A percentile compares a stretch with the other conserved stretches of the same genome.
Conservation (phyloP, 2,888 invertebrate genomes). For the Leptopterna dolabrata region DNA sequence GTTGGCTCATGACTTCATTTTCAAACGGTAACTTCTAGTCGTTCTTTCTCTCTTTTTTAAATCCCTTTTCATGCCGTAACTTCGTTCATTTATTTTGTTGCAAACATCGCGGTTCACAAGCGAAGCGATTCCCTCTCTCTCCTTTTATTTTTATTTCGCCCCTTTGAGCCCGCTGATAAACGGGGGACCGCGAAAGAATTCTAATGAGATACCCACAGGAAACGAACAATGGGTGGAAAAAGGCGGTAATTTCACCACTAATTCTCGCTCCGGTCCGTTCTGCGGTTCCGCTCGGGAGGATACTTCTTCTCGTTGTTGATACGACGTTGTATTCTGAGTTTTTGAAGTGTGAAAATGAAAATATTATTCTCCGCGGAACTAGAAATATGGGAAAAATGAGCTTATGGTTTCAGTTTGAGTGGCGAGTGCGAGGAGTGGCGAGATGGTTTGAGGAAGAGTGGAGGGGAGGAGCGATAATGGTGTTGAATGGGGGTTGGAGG, state of each 20-base stretch:
- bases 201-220: constrained; percentile 37
- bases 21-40: neutral
- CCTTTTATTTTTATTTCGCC: neutral
- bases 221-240: constrained; percentile 1
- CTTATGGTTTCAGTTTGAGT: no score
- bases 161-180: constrained; percentile 23
- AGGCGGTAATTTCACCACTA: neutral
- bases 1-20: constrained; percentile 3
- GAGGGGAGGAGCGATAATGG: no score
- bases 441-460: no score
- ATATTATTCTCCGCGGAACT: neutral
- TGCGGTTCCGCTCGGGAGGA: neutral
- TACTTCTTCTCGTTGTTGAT: neutral
- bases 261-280: neutral
- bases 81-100: constrained; percentile 7
- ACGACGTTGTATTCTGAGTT: neutral
- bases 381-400: neutral
- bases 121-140: neutral
- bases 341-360: constrained; percentile 2
- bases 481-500: no score
- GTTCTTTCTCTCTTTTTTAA: neutral
- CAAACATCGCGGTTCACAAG: constrained; percentile 11
- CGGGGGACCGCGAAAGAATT: constrained; percentile 20
- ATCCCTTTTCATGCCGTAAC: neutral
- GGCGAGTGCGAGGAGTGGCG: no score